These are phyloP conservation scores for Numenius arquata DNA, from an alignment of 2,113 vertebrate genomes.

Conservation along the genomic window DNA sequence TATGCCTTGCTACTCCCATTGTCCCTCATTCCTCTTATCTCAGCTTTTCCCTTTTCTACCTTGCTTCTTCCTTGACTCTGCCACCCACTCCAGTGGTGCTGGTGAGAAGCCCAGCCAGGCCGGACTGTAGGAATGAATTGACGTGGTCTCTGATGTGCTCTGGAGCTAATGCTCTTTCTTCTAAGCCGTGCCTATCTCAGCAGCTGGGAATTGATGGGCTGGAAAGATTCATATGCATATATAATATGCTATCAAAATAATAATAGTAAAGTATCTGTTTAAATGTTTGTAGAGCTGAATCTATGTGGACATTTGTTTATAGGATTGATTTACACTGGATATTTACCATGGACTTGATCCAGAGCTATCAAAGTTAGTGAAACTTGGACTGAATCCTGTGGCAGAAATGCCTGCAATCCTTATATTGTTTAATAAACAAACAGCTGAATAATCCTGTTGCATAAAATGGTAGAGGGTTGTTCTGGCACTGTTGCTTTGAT, in stretches of 20 bases:
- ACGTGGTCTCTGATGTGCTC: not conserved
- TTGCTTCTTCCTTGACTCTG: not conserved
- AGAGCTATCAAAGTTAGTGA: constrained; percentile 21
- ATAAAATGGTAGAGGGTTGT: not conserved
- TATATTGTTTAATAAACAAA: constrained; percentile 56
- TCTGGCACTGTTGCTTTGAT: constrained; percentile 15
- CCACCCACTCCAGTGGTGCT: rapidly evolving
- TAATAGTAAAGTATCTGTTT: not conserved
- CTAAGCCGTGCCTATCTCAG: not conserved
- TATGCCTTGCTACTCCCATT: not conserved
- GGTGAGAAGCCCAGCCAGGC: not conserved
- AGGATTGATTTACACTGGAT: constrained; percentile 8
- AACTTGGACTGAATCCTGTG: constrained; percentile 42
- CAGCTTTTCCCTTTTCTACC: not conserved
- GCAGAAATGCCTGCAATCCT: constrained; percentile 18
- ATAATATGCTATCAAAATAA: not conserved
- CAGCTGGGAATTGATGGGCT: not conserved
- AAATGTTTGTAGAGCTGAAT: constrained; percentile 21
- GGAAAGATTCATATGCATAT: not conserved
- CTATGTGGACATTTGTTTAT: constrained; percentile 22
- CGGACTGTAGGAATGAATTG: not conserved
- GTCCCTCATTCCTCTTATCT: not conserved
- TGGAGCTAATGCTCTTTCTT: not conserved
- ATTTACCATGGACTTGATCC: constrained; percentile 51
- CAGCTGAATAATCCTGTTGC: constrained; percentile 12